These are phyloP conservation scores for Umimayanthus chanpuru DNA, from an alignment of 92 coral and sea anemone genomes.

Conservation along the genomic window DNA sequence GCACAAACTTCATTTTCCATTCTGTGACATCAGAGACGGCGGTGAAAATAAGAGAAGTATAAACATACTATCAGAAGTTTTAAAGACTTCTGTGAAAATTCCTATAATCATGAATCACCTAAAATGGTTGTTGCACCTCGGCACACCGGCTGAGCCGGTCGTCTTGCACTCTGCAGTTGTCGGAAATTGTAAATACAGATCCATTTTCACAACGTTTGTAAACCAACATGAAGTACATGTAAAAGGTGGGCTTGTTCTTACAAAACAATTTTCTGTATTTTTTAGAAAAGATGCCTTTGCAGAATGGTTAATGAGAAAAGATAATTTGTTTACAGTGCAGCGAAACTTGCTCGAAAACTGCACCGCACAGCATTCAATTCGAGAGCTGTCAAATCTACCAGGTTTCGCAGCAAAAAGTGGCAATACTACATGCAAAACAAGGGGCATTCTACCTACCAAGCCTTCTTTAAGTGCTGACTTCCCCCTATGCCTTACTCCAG, in stretches of 20 bases:
- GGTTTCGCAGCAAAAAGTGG: neutral
- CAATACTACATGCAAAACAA: neutral
- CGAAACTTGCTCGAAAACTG: conserved; percentile 27
- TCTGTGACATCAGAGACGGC: neutral
- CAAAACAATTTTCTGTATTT: neutral
- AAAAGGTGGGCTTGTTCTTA: neutral
- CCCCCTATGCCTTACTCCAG: neutral
- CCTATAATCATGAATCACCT: no score
- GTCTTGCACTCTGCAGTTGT: neutral
- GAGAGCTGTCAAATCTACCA: conserved; percentile 24
- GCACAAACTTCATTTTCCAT: neutral
- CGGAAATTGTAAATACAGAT: neutral
- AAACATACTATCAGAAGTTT: neutral
- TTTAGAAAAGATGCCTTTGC: no score
- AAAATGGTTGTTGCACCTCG: neutral
- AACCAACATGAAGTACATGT: neutral
- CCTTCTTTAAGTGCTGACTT: neutral
- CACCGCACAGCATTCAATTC: neutral
- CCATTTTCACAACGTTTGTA: neutral
- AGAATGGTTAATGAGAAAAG: neutral
- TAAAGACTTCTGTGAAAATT: neutral
- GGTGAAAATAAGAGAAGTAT: no score
- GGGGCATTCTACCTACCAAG: neutral
- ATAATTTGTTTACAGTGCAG: conserved; percentile 11
- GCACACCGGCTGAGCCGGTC: neutral